These are phyloP conservation scores for Eclectus roratus DNA, from an alignment of 2,113 vertebrate genomes.

Conservation along the genomic window DNA sequence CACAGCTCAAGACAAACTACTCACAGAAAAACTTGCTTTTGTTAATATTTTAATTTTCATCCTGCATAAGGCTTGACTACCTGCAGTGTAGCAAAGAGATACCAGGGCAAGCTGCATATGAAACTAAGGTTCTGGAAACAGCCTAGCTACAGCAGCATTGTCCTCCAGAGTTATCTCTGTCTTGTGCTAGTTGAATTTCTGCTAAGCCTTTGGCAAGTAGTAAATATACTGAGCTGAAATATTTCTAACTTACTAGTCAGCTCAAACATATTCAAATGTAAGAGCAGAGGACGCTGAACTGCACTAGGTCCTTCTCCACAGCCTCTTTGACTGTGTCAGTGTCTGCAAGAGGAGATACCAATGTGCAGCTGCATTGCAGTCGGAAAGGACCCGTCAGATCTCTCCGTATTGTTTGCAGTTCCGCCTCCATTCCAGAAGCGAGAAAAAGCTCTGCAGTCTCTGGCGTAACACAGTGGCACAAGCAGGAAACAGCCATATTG, in stretches of 20 bases:
- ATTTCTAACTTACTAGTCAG: neutral
- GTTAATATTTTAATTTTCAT: neutral
- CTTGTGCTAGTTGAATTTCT: neutral
- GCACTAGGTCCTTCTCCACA: neutral
- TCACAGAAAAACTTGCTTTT: neutral
- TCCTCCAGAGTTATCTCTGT: neutral
- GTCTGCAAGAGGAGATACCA: neutral
- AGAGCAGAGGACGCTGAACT: neutral
- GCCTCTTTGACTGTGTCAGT: neutral
- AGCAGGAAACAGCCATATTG: neutral
- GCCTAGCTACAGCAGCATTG: neutral
- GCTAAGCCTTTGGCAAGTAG: neutral
- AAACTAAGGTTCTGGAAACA: neutral
- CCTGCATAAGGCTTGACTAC: rapidly evolving
- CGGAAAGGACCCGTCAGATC: neutral
- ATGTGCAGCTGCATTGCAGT: neutral
- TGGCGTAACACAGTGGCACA: rapidly evolving
- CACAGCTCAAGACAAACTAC: neutral
- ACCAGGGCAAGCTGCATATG: neutral
- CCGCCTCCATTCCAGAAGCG: neutral
- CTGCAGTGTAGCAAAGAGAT: neutral
- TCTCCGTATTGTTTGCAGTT: neutral
- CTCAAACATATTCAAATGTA: neutral
- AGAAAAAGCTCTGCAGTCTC: neutral
- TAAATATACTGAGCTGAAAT: neutral